These are phyloP conservation scores for Pangasius mekongensis DNA, from an alignment of 2,797 vertebrate species.

Conservation along the genomic window DNA sequence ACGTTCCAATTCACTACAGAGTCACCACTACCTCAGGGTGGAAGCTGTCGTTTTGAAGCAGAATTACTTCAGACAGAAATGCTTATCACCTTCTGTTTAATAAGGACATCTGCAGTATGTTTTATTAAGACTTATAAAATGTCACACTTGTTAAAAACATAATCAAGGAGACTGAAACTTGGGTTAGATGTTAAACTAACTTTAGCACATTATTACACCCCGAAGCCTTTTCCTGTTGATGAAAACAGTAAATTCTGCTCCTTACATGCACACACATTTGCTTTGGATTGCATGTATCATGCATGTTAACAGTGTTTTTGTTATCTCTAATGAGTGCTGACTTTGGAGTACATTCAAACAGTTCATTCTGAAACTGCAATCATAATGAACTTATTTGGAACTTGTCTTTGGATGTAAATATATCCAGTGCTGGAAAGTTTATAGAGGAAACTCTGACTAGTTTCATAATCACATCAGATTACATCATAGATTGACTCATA, in stretches of 20 bases:
- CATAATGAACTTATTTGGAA: neutral
- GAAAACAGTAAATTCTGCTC: neutral
- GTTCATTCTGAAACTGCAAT: neutral
- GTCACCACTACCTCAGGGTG: neutral
- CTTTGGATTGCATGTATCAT: neutral
- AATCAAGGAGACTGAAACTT: neutral
- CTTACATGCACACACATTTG: neutral
- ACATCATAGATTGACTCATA: neutral
- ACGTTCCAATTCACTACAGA: neutral
- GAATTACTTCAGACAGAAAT: neutral
- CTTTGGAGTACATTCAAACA: neutral
- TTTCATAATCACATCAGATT: neutral
- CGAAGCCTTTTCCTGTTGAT: neutral
- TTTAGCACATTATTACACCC: neutral
- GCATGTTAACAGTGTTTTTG: neutral
- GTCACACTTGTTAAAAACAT: slow-evolving; percentile 18
- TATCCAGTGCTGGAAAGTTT: neutral
- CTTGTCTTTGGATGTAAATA: neutral
- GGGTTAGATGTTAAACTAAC: neutral
- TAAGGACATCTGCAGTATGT: neutral
- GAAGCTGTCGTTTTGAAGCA: neutral
- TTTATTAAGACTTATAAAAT: neutral
- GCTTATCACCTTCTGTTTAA: neutral
- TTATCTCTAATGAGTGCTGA: neutral
- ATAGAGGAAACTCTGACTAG: neutral